phyloP scores from a whole-genome alignment of 2,113 vertebrate genomes.

The Dicentrarchus labrax region DNA sequence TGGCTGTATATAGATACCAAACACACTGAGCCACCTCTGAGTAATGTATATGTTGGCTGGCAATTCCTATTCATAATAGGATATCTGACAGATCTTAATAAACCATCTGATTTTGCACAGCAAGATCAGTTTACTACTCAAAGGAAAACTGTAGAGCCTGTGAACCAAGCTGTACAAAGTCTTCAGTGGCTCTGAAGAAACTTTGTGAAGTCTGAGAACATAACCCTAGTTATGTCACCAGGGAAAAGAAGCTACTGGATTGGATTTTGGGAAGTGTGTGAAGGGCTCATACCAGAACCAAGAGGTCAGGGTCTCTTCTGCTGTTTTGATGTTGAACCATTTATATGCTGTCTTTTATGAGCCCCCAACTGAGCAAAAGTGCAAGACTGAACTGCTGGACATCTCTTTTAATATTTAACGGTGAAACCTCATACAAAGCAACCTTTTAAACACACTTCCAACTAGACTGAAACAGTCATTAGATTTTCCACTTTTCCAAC shows the following conservation, averaged over 20 bases:
- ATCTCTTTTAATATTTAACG: background rate
- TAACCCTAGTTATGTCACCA: background rate
- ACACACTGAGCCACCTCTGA: background rate
- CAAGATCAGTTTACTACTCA: background rate
- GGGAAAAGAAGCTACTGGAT: background rate
- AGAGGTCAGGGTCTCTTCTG: background rate
- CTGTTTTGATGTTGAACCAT: background rate
- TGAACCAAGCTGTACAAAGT: background rate
- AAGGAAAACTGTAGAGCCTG: background rate
- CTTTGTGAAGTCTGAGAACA: background rate
- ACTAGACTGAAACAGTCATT: too few relatives aligned
- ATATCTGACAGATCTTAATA: background rate
- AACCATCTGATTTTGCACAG: background rate
- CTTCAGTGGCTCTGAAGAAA: background rate
- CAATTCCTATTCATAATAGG: background rate
- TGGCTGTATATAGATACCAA: background rate
- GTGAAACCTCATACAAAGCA: background rate
- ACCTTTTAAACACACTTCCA: too few relatives aligned
- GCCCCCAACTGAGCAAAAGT: fast-evolving
- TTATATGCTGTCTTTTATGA: background rate
- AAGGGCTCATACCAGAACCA: background rate
- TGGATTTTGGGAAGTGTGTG: background rate
- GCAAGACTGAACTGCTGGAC: background rate
- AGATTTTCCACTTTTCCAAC: too few relatives aligned
- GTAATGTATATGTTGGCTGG: background rate